These are phyloP conservation scores for Pararge aegeria DNA, from an alignment of 1,140 invertebrate species.

Conservation along the genomic window DNA sequence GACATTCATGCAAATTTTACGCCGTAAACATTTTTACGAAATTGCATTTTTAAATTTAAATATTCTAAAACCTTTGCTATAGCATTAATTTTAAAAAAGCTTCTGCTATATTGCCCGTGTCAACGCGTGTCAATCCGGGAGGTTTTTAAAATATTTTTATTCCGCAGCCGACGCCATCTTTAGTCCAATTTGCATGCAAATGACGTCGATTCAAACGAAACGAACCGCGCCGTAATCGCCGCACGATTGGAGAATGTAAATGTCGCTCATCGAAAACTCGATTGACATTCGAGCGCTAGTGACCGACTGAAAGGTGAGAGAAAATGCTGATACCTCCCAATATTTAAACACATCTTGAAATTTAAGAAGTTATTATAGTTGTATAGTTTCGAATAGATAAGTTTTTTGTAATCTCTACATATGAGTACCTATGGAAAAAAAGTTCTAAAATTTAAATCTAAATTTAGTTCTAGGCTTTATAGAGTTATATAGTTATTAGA, in stretches of 20 bases:
- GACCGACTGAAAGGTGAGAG: not conserved
- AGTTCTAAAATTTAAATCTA: too few species aligned
- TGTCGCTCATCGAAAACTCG: conserved; percentile 17
- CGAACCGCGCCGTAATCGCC: conserved; percentile 22
- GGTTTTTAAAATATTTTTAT: conserved; percentile 21
- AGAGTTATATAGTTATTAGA: too few species aligned
- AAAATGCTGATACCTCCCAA: not conserved
- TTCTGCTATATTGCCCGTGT: not conserved
- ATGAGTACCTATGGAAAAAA: too few species aligned
- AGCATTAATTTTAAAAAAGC: not conserved
- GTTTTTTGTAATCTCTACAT: too few species aligned
- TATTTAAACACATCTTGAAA: too few species aligned
- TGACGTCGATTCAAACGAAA: conserved; percentile 27
- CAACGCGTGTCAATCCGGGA: not conserved
- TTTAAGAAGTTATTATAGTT: too few species aligned
- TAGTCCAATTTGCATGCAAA: conserved; percentile 32
- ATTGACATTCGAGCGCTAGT: conserved; percentile 15
- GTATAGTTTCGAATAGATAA: too few species aligned
- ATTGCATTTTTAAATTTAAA: not conserved
- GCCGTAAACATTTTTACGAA: not conserved
- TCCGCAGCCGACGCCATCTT: conserved; percentile 14
- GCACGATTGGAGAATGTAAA: conserved; percentile 25
- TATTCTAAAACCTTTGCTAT: not conserved
- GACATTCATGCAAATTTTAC: not conserved
- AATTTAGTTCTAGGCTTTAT: too few species aligned